Base-by-base conservation (phyloP, 1,140 invertebrate genomes). In the Drosophila bocki region DNA sequence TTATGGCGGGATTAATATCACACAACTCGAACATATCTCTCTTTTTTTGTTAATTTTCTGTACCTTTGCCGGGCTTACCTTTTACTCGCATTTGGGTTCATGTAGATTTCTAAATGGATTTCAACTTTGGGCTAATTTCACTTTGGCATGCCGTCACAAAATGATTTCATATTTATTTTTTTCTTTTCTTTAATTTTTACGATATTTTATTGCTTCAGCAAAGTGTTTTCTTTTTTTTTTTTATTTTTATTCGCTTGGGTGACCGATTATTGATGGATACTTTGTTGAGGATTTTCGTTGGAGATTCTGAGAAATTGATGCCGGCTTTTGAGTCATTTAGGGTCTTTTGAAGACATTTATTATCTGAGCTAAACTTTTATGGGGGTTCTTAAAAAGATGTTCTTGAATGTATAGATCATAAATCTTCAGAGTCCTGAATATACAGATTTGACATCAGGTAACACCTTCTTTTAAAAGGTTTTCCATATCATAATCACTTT, bases 51-150 rank as follows among this genome's bases (percentile, higher is more conserved):
- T 47, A 41, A 50, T 60, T 81, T 80, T n/a, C 13, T 75, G 42
- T 59, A 42, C 41, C 45, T 58, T 64, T 42, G 54, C 48, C 39
- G 17, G 32, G 17, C 50, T 82, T 77, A 59, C 59, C 57, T 59
- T 76, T 67, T 77, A 65, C 74, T 64, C 71, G 51, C 61, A 68
- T 85, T 79, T 60, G 63, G 61, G 64, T 64, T 78, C 75, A 83
- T 79, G 82, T 86, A 64, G 75, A 83, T 88, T 88, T 88, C 80
- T 78, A 87, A 88, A 87, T 87, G 80, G 63, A 68, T 88, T 87
- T 84, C 84, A 88, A 80, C 84, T 88, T 88, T 87, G 80, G 54
- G 82, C 80, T 79, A 87, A 88, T 87, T 87, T 87, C 84, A 84
- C 84, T 88, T 86, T 80, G 70, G 59, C 79, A 57, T 82, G 47